These are phyloP conservation scores for Leucania comma DNA, from an alignment of 2,888 invertebrate species.

Conservation along the genomic window DNA sequence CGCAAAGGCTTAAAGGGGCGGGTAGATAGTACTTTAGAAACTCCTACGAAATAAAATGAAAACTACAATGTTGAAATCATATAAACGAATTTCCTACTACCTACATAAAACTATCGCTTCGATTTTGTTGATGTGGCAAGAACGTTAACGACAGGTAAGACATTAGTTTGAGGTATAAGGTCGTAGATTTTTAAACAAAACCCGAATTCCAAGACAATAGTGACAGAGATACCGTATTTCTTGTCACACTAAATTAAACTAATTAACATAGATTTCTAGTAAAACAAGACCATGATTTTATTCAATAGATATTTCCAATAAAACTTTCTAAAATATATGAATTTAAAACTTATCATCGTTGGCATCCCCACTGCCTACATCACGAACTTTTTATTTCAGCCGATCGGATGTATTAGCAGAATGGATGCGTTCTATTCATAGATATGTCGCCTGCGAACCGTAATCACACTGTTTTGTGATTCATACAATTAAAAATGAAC, in stretches of 20 bases:
- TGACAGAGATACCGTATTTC: constrained; percentile 13
- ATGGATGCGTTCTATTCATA: constrained; percentile 69
- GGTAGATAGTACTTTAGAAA: background rate
- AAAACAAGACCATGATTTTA: constrained; percentile 37
- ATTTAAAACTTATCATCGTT: constrained; percentile 50
- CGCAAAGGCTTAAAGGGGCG: background rate
- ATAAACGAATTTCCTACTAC: background rate
- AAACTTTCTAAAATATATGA: constrained; percentile 61
- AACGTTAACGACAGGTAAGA: background rate
- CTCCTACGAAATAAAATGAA: background rate
- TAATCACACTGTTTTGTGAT: constrained; percentile 59
- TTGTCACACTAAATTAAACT: constrained; percentile 19
- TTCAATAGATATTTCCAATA: constrained; percentile 38
- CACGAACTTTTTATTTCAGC: constrained; percentile 64
- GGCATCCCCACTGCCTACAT: constrained; percentile 47
- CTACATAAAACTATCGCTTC: background rate
- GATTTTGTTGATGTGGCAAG: background rate
- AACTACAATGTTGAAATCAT: background rate
- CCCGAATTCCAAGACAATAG: constrained; percentile 2
- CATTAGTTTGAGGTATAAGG: background rate
- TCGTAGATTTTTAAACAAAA: constrained; percentile 2
- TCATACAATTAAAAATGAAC: constrained; percentile 56
- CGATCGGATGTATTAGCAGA: constrained; percentile 65
- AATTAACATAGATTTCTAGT: constrained; percentile 51
- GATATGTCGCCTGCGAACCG: constrained; percentile 62